Conservation (phyloP, 2,888 invertebrate species). For the Tipula vernalis region DNA sequence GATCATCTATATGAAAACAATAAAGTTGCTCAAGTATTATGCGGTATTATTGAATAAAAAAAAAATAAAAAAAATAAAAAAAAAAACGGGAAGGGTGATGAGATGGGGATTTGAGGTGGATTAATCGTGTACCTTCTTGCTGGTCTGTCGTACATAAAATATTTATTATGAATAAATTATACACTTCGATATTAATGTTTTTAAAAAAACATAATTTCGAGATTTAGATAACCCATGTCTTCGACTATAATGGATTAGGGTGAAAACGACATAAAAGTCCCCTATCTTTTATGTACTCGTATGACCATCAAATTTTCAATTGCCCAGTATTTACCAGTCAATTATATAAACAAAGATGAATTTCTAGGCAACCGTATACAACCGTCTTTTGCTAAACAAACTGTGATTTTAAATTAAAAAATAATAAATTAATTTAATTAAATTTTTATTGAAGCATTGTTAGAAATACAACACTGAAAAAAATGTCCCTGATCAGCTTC, state of each 20-base stretch:
- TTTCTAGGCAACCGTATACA: not conserved
- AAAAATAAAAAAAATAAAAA: too few relatives aligned
- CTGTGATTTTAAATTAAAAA: conserved; percentile 4
- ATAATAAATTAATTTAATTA: not conserved
- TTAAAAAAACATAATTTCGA: not conserved
- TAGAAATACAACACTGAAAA: not conserved
- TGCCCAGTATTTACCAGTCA: not conserved
- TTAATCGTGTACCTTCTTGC: not conserved
- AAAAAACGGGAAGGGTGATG: not conserved
- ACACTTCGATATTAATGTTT: not conserved
- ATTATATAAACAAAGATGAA: not conserved
- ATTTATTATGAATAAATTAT: not conserved
- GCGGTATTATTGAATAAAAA: not conserved
- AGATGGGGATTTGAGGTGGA: not conserved
- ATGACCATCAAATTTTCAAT: not conserved
- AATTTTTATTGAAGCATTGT: not conserved
- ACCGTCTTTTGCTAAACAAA: not conserved
- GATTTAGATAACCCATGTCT: not conserved
- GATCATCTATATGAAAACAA: not conserved
- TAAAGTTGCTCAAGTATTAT: not conserved
- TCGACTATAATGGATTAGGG: not conserved
- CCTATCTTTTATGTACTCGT: not conserved
- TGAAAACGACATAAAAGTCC: not conserved
- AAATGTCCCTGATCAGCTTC: not conserved
- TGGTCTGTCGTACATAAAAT: not conserved